Conservation (phyloP, 2,888 invertebrate genomes). For the Anodontia alba region DNA sequence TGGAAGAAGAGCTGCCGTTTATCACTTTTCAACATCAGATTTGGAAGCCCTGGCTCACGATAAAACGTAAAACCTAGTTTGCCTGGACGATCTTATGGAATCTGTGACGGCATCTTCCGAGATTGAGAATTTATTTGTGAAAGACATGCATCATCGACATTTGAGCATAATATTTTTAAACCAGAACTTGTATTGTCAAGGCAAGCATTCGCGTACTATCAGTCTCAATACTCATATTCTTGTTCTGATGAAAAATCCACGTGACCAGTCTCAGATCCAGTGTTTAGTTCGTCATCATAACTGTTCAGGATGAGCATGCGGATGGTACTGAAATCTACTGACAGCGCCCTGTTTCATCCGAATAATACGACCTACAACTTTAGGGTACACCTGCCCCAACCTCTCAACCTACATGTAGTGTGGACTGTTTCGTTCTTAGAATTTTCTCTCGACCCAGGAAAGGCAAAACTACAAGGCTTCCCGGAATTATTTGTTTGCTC, state of each 20-base stretch:
- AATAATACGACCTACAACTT: constrained; percentile 4
- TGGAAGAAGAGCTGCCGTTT: constrained; percentile 41
- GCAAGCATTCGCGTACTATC: constrained; percentile 36
- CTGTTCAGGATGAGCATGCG: constrained; percentile 10
- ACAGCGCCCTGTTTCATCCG: not conserved
- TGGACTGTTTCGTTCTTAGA: constrained; percentile 28
- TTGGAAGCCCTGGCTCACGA: constrained; percentile 25
- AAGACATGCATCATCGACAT: constrained; percentile 53
- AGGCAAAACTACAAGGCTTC: not conserved
- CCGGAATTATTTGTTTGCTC: constrained; percentile 33
- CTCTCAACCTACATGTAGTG: constrained; percentile 15
- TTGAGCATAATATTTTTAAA: constrained; percentile 44
- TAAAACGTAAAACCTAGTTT: constrained; percentile 28
- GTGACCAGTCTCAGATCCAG: constrained; percentile 40
- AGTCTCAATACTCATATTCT: constrained; percentile 41
- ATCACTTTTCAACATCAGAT: constrained; percentile 39
- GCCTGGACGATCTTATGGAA: too few species aligned
- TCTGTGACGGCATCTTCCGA: constrained; percentile 15
- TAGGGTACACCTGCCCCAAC: constrained; percentile 27
- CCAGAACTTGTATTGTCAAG: constrained; percentile 51
- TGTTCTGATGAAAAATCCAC: constrained; percentile 46
- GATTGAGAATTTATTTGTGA: constrained; percentile 52
- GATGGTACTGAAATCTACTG: not conserved
- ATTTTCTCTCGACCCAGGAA: not conserved
- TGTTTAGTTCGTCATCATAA: constrained; percentile 34